Evolutionary conservation across 1,140 invertebrate genomes (phyloP).

Genomic region (Colletes latitarsis): DNA sequence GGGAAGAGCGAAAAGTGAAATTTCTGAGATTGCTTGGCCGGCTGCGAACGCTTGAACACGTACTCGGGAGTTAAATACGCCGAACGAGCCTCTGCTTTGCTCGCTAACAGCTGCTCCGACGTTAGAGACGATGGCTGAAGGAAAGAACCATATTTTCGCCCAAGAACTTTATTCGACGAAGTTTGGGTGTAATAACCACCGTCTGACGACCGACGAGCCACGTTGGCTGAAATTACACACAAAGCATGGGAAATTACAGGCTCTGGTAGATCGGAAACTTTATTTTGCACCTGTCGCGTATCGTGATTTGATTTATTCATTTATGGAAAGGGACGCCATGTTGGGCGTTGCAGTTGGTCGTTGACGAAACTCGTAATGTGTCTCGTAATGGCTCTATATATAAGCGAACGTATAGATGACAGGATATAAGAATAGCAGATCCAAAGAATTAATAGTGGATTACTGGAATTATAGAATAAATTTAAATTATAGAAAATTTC

Average conservation of each 20-base stretch:
- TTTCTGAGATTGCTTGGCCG: conserved; percentile 6
- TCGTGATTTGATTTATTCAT: too few species aligned
- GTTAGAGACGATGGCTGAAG: not conserved
- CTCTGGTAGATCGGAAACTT: not conserved
- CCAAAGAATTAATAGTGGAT: too few species aligned
- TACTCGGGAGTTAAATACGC: not conserved
- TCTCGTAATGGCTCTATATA: too few species aligned
- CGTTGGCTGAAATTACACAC: too few species aligned
- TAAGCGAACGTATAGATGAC: too few species aligned
- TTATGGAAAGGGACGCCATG: too few species aligned
- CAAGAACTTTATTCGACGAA: conserved; percentile 1
- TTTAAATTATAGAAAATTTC: too few species aligned
- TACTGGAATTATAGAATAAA: too few species aligned
- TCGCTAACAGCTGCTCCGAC: not conserved
- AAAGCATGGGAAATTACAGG: not conserved
- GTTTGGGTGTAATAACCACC: not conserved
- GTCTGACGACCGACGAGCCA: not conserved
- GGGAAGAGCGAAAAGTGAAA: conserved; percentile 8
- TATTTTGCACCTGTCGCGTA: not conserved
- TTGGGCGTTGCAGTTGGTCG: too few species aligned
- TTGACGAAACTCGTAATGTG: too few species aligned
- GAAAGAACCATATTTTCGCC: not conserved
- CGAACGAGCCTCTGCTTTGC: not conserved
- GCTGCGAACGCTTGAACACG: not conserved
- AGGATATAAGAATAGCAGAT: too few species aligned